Base-by-base conservation (phyloP, 2,113 vertebrate genomes). In the Oreochromis tanganicae region DNA sequence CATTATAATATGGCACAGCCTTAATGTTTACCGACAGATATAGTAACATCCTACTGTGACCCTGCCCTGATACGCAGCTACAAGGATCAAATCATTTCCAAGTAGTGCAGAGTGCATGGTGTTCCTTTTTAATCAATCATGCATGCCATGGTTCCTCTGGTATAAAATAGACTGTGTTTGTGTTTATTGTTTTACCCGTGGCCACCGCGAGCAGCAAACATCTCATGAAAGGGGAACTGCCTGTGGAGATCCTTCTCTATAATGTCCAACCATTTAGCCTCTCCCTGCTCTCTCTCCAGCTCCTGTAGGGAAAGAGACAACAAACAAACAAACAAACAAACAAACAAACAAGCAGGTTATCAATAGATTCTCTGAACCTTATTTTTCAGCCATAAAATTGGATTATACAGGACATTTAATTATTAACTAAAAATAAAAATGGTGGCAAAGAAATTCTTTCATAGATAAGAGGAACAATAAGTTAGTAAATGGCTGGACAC, bases 171-270 rank as follows among this genome's bases (percentile, higher is more conserved):
- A 57, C 46, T 9, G 17, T 78, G 27, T 50, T 32, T 78, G 73
- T 78, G 3, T 50, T n/a, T 13, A 11, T 38, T 13, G 43, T 54
- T 85, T 97, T 96, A 98, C 98, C 98, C 98, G 4, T 98, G 97
- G 36, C 97, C 98, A 6, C 97, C 97, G 21, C 98, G 97, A 55
- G 97, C 97, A 61, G 97, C 97, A 94, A 98, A 98, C 97, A 98
- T 98, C 95, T 98, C 98, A 7, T 98, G 98, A 92, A 98, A 98
- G 52, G 98, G 98, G 80, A 98, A 98, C 94, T 98, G 98, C 61
- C 98, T 94, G 89, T 98, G 98, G 9, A 98, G 96, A 87, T 98
- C 98, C 87, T 98, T 98, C 94, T 98, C 98, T 66, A 98, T 98
- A 89, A 98, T 98, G 90, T 98, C 98, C 91, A 98, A 81, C 98